Evolutionary conservation across 2,888 invertebrate genomes (phyloP).

Genomic region (Calliscelio sp.): DNA sequence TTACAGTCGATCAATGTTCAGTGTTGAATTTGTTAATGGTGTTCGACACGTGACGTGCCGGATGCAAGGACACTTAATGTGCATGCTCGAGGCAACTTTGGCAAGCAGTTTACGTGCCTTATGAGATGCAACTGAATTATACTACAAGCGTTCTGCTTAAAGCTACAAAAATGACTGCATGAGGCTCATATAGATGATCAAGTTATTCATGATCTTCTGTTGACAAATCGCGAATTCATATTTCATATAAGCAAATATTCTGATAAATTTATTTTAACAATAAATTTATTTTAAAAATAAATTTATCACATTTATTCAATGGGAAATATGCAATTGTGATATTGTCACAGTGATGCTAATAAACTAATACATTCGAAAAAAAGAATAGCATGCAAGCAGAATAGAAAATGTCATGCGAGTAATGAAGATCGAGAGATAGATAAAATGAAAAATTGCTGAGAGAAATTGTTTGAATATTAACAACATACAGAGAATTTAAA

Average conservation of each 20-base stretch:
- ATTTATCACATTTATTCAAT: too few relatives aligned
- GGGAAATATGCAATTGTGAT: too few relatives aligned
- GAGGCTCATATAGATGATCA: too few relatives aligned
- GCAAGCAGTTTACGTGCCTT: conserved; percentile 54
- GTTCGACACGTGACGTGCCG: conserved; percentile 37
- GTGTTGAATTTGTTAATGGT: conserved; percentile 36
- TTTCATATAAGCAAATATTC: not conserved
- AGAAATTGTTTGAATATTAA: conserved; percentile 9
- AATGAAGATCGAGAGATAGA: conserved; percentile 19
- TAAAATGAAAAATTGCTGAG: not conserved
- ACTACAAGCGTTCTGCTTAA: conserved; percentile 58
- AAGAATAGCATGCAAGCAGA: not conserved
- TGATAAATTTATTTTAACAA: too few relatives aligned
- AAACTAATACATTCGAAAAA: not conserved
- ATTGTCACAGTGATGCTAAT: too few relatives aligned
- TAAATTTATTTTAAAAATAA: too few relatives aligned
- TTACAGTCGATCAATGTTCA: conserved; percentile 47
- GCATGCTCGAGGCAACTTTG: conserved; percentile 53
- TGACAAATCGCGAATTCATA: conserved; percentile 16
- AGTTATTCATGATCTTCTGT: conserved; percentile 1
- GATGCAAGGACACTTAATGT: conserved; percentile 49
- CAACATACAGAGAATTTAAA: conserved; percentile 13
- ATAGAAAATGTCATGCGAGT: conserved; percentile 15
- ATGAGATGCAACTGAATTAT: conserved; percentile 32
- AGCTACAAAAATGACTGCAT: conserved; percentile 24